These are phyloP conservation scores for Hippasteria phrygiana DNA, from an alignment of 53 echinoderm and acorn worm species.

Conservation along the genomic window DNA sequence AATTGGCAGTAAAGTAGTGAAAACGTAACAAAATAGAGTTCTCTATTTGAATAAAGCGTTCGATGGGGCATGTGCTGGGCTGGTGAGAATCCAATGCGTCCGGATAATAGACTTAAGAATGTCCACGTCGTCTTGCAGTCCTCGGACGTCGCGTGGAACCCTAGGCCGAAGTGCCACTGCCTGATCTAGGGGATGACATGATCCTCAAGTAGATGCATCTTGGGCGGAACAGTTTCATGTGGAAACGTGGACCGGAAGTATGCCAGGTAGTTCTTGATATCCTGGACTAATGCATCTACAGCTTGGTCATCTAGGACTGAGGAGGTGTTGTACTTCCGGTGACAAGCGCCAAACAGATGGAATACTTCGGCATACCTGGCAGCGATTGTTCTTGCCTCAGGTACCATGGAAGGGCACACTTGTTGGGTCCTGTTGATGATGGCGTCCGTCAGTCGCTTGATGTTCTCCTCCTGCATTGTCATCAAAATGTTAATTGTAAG, in stretches of 20 bases:
- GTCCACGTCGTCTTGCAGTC: slow-evolving; percentile 52
- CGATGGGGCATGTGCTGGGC: background rate
- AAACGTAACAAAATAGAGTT: too few relatives aligned
- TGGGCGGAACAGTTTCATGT: slow-evolving; percentile 25
- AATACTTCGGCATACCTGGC: background rate
- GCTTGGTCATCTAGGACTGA: background rate
- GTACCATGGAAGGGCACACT: slow-evolving; percentile 8
- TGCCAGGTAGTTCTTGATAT: slow-evolving; percentile 32
- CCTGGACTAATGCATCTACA: slow-evolving; percentile 28
- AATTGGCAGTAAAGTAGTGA: too few relatives aligned
- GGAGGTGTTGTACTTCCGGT: slow-evolving; percentile 14
- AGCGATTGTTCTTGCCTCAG: background rate
- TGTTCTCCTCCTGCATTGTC: background rate
- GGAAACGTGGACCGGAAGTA: slow-evolving; percentile 43
- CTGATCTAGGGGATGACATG: slow-evolving; percentile 47
- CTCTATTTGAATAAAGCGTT: background rate
- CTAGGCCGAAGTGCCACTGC: slow-evolving; percentile 57
- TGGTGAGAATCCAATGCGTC: slow-evolving; percentile 36
- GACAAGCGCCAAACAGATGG: background rate
- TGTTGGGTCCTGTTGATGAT: background rate
- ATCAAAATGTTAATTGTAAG: background rate
- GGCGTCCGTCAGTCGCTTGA: background rate
- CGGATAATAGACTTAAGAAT: slow-evolving; percentile 34
- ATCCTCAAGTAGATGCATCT: slow-evolving; percentile 60
- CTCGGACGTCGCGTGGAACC: slow-evolving; percentile 60